Base-by-base conservation (phyloP, 2,888 invertebrate species). In the Synergus laeviventris region DNA sequence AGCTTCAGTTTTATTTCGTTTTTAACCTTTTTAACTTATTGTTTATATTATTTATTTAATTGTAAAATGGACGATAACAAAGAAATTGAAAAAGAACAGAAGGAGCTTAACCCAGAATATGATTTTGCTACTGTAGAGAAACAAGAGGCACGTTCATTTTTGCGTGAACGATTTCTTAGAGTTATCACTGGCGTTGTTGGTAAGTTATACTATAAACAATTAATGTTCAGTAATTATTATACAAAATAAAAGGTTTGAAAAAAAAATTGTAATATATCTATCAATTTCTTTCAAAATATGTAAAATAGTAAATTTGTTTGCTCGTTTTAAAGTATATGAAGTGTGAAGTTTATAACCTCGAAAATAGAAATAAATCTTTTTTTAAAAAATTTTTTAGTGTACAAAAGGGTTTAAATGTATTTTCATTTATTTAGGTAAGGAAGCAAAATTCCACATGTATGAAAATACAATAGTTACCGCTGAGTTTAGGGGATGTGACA, bases 121-220 rank as follows among this genome's bases (percentile, higher is more conserved):
- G 85, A 86, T 42, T 89, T 88, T 81, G 84, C 89, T 2, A 81
- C 84, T 7, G 78, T 82, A 36, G 90, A 90, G 73, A 90, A 89
- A 76, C 92, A 92, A 83, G 88, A 88, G 78, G 91, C 91, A 2
- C 89, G 92, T 66, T 87, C 91, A 64, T 89, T 89, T 83, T 79
- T 92, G 49, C 88, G 92, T n/a, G 91, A 92, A 87, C 86, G 90
- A 81, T 92, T 91, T 84, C 84, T 92, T 5, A 86, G 90, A 78
- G 87, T 89, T 14, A 82, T 92, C 66, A 90, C 89, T 54, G 89
- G 91, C 54, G 85, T 91, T 54, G 88, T 91, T 77, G 92, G 92
- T 91, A 86, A 84, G 87, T n/a, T n/a, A n/a, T 74, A 73, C 24
- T 31, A 31, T 74, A 73, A 36, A 18, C 74, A 74, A n/a, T n/a